Evolutionary conservation across 1,140 invertebrate species (phyloP), one percentile per base, ranked within the genome.

Genomic region (Lanistes nyassanus): DNA sequence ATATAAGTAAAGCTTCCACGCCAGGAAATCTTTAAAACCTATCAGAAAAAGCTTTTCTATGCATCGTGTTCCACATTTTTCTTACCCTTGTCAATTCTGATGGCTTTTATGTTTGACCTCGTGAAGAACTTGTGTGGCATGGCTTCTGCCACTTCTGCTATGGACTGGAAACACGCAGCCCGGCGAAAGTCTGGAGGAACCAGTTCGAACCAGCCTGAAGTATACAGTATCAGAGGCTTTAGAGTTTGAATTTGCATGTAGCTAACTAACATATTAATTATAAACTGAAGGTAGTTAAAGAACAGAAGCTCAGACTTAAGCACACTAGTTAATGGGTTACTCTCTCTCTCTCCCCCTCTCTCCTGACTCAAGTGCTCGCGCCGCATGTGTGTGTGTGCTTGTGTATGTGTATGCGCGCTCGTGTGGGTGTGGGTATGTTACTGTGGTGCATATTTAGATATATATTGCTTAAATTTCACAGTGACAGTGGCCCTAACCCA

Each of bases 121-220:
- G 81, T 84, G 78, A 87, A 87, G 39, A 87, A 81, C 70, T 81
- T 84, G 37, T 71, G 55, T 68, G 84, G 81, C 80, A 82, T 81
- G 58, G 37, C 56, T 37, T 84, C 78, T 7, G 85, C 79, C n/a
- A 87, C 66, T 71, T 84, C 80, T 21, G 72, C 83, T 56, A 87
- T 86, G 37, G 80, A 77, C 26, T 71, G 74, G 75, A 75, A 87
- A 66, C 77, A 81, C 5, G 55, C 39, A 5, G 77, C 79, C 31
- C 83, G 78, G 5, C 79, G 78, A 75, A 85, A 86, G 53, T 85
- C 82, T 51, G 85, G 81, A 1, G 84, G 83, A 0, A 87, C 82
- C 3, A 84, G 58, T 58, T 86, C 83, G 76, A 85, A 85, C 84
- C 83, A 85, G 26, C 84, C 83, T 86, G 62, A 16, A 79, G n/a